These are phyloP conservation scores for Tromatobia lineatoria DNA, from an alignment of 2,888 invertebrate genomes.

Conservation along the genomic window DNA sequence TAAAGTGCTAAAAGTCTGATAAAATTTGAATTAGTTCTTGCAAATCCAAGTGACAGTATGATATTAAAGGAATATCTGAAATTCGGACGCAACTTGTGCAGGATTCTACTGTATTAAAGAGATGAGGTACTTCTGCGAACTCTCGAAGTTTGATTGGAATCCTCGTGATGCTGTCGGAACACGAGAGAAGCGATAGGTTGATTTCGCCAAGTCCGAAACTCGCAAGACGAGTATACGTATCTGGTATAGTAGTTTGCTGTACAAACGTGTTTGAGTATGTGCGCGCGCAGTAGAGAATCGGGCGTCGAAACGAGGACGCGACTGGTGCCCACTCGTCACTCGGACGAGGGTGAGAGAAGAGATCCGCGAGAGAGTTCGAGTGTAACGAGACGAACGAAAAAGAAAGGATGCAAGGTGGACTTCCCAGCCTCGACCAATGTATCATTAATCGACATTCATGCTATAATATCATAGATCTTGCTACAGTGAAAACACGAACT, in stretches of 20 bases:
- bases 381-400: constrained; percentile 19
- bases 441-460: neutral
- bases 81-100: neutral
- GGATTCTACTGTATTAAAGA: constrained; percentile 29
- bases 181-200: constrained; percentile 52
- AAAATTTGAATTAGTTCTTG: neutral
- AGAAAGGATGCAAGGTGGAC: neutral
- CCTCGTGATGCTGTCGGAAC: constrained; percentile 38
- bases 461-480: neutral
- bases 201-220: constrained; percentile 52
- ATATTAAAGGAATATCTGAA: neutral
- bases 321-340: constrained; percentile 44
- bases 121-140: constrained; percentile 25
- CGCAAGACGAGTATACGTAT: constrained; percentile 42
- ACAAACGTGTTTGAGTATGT: neutral
- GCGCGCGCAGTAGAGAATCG: constrained; percentile 27
- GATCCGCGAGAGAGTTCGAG: constrained; percentile 49
- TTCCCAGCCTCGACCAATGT: neutral
- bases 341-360: constrained; percentile 21
- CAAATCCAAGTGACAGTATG: neutral
- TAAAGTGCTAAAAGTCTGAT: neutral
- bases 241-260: constrained; percentile 5
- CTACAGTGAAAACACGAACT: neutral
- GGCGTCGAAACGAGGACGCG: constrained; percentile 53
- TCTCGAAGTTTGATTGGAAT: constrained; percentile 62